Evolutionary conservation across 1,140 invertebrate genomes (phyloP), one percentile per base, ranked within the genome.

Genomic region (Hyles vespertilio): DNA sequence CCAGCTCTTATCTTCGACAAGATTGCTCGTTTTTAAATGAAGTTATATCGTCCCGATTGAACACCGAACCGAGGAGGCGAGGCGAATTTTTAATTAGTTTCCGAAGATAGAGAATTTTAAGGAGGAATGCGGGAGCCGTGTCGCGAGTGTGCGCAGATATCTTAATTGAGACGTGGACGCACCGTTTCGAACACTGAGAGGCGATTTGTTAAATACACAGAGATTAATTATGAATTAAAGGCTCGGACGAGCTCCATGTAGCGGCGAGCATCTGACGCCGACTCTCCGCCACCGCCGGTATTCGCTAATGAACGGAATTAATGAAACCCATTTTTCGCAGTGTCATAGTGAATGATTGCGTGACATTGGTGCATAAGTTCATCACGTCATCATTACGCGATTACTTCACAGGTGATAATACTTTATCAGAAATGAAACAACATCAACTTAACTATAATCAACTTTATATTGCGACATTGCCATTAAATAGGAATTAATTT

Each of bases 41-140:
- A 89, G 86, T 89, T 89, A 89, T 89, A 89, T 86, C 80, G 81
- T 74, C 79, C 69, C 82, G 83, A 83, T 88, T 86, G 79, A 83
- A 84, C 80, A 84, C 72, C 77, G 70, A 72, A 67, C 74, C 63
- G 78, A 69, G 77, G 70, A 81, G 84, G 81, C 84, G 86, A 82
- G 75, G 81, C 84, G 84, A 87, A 89, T 89, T 89, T 89, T 86
- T 89, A 89, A 89, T 87, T 89, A 89, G 84, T 89, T 87, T 83
- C 83, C 84, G 81, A 87, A 86, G 82, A 86, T 89, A 82, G 77
- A 75, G 81, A 79, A 87, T 80, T 87, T 84, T 80, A 79, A 81
- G 78, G 72, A 77, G 85, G 84, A 79, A 85, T 83, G 78, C 81
- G 63, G 73, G 74, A 79, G 69, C 71, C 69, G 73, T 84, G 82